Evolutionary conservation across 2,888 invertebrate genomes (phyloP), one percentile per base, ranked within the genome.

Genomic region (Sphinx pinastri): DNA sequence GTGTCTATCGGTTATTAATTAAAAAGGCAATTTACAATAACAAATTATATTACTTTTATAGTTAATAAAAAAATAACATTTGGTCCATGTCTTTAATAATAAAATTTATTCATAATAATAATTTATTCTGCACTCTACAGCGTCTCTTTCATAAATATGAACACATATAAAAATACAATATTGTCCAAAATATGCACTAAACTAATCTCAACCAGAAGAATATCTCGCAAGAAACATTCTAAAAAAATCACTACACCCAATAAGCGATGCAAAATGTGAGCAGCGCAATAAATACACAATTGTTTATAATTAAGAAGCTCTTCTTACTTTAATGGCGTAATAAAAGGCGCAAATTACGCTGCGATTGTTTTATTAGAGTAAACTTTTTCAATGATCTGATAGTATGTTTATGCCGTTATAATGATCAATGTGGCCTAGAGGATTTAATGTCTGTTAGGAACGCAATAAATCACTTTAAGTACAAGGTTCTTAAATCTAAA

Each of bases 241-340:
- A 19, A 52, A 69, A 68, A 60, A 54, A 60, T 63, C 55, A 19
- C 52, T 45, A 47, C 60, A 52, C 19, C 52, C 25, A 55, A 47
- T 47, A 55, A 45, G 12, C 59, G 73, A 72, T 74, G 74, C 74
- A 75, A 83, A 81, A 80, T 76, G 77, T 77, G 80, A 79, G 81
- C 76, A 81, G 80, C 75, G 83, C 79, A 85, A 88, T 90, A 89
- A 90, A 89, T 84, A 86, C 79, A 79, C 79, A 77, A 81, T 83
- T 90, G 90, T 90, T 89, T 89, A 89, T 85, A 89, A 89, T 87
- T 86, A 88, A 81, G 81, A 83, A 63, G 82, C 81, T 84, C 83
- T 85, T 88, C 88, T 87, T 87, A 87, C 84, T 88, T 86, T 89
- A 88, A 89, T 88, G 79, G 86, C 73, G 82, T 86, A 85, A 89